Conservation (phyloP, 2,797 vertebrate genomes). For the Anniella stebbinsi region DNA sequence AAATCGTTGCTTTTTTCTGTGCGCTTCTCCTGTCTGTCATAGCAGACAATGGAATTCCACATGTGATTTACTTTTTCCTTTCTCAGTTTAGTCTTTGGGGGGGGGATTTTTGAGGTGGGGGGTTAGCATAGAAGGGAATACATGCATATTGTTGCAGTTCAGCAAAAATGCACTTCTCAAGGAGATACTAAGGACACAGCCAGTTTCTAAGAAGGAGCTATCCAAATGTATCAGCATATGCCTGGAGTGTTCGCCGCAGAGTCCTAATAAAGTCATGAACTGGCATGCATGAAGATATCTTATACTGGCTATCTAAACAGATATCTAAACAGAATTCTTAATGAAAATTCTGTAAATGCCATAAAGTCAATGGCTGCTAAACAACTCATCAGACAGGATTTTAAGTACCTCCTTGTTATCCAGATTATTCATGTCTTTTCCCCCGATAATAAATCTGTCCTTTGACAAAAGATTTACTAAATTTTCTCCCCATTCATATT, state of each 20-base stretch:
- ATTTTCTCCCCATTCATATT: constrained; percentile 47
- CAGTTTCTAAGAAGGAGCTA: background rate
- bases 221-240: background rate
- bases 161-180: background rate
- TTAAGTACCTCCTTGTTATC: constrained; percentile 33
- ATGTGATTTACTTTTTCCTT: background rate
- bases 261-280: constrained; percentile 7
- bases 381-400: constrained; percentile 15
- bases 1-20: background rate
- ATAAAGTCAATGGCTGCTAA: constrained; percentile 23
- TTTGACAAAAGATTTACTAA: constrained; percentile 39
- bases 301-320: constrained; percentile 1
- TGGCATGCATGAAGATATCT: background rate
- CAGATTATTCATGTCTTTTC: constrained; percentile 26
- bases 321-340: constrained; percentile 1
- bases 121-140: background rate
- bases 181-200: background rate
- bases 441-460: constrained; percentile 26
- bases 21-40: background rate
- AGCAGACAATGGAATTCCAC: background rate
- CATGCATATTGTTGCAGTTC: background rate
- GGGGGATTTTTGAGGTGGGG: background rate
- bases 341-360: constrained; percentile 28
- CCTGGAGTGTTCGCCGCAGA: background rate
- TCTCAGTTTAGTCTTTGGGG: too few relatives aligned